A percentile compares a stretch with the other conserved stretches of the same genome.
Conservation (phyloP, 2,797 vertebrate genomes). For the Anas acuta region DNA sequence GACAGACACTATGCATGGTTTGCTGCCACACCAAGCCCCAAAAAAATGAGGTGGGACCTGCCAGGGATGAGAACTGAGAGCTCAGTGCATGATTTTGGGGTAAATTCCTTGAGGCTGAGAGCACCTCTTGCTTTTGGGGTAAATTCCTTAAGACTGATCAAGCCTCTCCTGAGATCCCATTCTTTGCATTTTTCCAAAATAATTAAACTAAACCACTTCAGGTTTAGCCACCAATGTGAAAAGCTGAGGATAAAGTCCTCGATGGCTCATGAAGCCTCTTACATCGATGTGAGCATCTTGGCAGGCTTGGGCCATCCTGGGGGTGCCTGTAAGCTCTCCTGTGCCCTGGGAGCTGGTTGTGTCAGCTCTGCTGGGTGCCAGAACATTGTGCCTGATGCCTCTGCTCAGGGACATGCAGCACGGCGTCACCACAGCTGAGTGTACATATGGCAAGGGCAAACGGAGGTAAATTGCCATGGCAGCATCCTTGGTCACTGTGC, state of each 20-base stretch:
- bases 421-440: neutral
- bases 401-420: rapidly evolving
- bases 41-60: neutral
- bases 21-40: neutral
- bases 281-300: neutral
- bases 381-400: neutral
- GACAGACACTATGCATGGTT: neutral
- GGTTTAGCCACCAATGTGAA: no score
- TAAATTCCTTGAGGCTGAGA: neutral
- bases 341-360: neutral
- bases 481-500: rapidly evolving
- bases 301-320: neutral
- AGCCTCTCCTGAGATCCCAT: neutral
- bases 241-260: rapidly evolving
- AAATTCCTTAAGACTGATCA: neutral
- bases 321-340: neutral
- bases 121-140: neutral
- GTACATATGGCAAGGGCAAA: neutral
- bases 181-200: neutral
- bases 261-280: neutral
- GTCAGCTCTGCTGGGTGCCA: neutral
- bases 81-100: neutral
- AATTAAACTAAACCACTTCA: neutral
- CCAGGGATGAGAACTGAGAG: neutral
- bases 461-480: neutral